These are phyloP conservation scores for Hypolimnas misippus DNA, from an alignment of 2,888 invertebrate genomes.

Conservation along the genomic window DNA sequence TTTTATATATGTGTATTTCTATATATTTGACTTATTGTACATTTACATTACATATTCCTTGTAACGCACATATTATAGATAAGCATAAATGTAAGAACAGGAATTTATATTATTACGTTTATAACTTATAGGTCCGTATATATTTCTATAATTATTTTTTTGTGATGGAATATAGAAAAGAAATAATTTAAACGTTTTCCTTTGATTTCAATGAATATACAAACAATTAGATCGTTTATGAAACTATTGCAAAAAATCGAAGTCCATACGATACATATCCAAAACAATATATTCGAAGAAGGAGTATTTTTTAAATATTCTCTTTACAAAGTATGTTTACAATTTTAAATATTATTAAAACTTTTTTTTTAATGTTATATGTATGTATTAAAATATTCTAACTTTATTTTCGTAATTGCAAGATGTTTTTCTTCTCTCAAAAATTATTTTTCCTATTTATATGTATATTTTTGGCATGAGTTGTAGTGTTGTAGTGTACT, in stretches of 20 bases:
- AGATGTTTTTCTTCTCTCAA: no score
- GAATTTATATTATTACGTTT: background rate
- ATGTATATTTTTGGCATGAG: background rate
- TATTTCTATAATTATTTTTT: no score
- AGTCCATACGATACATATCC: conserved; percentile 26
- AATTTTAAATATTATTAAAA: background rate
- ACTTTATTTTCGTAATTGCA: no score
- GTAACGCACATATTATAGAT: conserved; percentile 3
- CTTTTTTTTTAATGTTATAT: no score
- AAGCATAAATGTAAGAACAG: conserved; percentile 7
- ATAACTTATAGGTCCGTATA: no score
- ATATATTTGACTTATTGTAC: conserved; percentile 33
- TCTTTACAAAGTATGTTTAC: background rate
- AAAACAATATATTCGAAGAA: background rate
- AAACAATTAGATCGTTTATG: no score
- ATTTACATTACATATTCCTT: conserved; percentile 13
- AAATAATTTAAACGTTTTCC: no score
- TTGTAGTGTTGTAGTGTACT: background rate
- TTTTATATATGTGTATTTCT: conserved; percentile 43
- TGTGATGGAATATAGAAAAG: background rate
- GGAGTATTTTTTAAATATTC: background rate
- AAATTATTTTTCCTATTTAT: no score
- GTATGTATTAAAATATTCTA: no score
- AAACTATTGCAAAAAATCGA: no score
- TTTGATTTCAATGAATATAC: no score